Evolutionary conservation across 2,113 vertebrate species (phyloP).

Genomic region (Motacilla tschutschensis): DNA sequence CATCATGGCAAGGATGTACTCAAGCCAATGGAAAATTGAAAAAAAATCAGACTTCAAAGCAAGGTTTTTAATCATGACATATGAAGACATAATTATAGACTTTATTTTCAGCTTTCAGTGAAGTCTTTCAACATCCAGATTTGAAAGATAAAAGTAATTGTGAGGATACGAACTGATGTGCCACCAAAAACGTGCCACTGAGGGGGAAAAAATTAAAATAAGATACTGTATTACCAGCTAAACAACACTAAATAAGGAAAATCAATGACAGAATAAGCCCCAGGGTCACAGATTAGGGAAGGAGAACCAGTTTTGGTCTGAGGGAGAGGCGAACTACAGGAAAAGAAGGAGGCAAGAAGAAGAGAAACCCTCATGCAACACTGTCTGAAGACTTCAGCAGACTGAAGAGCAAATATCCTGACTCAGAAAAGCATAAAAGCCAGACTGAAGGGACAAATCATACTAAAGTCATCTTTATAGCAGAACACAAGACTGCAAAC

Average conservation of each 20-base stretch:
- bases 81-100: background rate
- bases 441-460: background rate
- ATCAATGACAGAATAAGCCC: background rate
- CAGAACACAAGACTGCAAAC: background rate
- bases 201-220: background rate
- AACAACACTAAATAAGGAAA: background rate
- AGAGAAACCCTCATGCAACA: background rate
- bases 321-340: background rate
- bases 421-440: background rate
- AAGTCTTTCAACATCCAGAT: background rate
- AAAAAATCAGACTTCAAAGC: background rate
- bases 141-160: background rate
- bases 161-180: background rate
- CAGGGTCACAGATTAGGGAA: background rate
- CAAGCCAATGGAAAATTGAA: background rate
- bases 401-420: background rate
- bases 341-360: background rate
- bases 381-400: background rate
- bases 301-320: background rate
- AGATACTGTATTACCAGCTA: background rate
- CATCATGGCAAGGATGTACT: background rate
- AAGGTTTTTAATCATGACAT: background rate
- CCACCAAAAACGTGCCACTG: background rate
- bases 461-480: background rate
- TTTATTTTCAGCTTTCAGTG: background rate